These are phyloP conservation scores for Dicranocentrus wangi DNA, from an alignment of 2,888 invertebrate genomes.

Conservation along the genomic window DNA sequence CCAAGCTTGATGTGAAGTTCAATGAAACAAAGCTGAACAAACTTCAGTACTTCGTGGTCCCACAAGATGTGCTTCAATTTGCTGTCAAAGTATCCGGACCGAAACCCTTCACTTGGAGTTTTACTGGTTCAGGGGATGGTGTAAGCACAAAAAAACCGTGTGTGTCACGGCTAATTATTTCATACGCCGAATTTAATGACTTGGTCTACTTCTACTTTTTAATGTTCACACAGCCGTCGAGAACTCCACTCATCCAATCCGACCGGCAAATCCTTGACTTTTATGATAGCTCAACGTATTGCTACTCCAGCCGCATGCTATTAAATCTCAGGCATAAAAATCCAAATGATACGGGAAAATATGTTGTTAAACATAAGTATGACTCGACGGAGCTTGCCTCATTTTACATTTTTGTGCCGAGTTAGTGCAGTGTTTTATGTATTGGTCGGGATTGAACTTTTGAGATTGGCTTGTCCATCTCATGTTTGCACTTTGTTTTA, in stretches of 20 bases:
- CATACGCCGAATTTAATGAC: neutral
- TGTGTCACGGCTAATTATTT: neutral
- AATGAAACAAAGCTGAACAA: slow-evolving; percentile 56
- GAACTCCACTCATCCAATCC: slow-evolving; percentile 64
- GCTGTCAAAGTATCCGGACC: slow-evolving; percentile 59
- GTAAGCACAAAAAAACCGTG: too few relatives aligned
- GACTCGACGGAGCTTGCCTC: slow-evolving; percentile 46
- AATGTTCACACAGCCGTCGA: slow-evolving; percentile 45
- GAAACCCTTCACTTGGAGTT: slow-evolving; percentile 63
- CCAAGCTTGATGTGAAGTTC: slow-evolving; percentile 48
- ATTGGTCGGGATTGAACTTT: too few relatives aligned
- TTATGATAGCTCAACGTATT: slow-evolving; percentile 62
- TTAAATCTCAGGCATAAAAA: slow-evolving; percentile 63
- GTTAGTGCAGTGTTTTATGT: too few relatives aligned
- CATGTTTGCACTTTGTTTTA: too few relatives aligned
- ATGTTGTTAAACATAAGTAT: slow-evolving; percentile 51
- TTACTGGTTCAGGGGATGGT: slow-evolving; percentile 57
- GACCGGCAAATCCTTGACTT: slow-evolving; percentile 61
- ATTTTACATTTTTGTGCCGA: slow-evolving; percentile 66
- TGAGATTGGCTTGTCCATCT: too few relatives aligned
- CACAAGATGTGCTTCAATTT: slow-evolving; percentile 60
- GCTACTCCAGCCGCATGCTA: slow-evolving; percentile 61
- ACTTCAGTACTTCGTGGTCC: slow-evolving; percentile 57
- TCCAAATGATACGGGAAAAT: slow-evolving; percentile 64
- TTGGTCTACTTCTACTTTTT: too few relatives aligned